Base-by-base conservation (phyloP, 2,797 vertebrate genomes). In the Sorex maritimensis region DNA sequence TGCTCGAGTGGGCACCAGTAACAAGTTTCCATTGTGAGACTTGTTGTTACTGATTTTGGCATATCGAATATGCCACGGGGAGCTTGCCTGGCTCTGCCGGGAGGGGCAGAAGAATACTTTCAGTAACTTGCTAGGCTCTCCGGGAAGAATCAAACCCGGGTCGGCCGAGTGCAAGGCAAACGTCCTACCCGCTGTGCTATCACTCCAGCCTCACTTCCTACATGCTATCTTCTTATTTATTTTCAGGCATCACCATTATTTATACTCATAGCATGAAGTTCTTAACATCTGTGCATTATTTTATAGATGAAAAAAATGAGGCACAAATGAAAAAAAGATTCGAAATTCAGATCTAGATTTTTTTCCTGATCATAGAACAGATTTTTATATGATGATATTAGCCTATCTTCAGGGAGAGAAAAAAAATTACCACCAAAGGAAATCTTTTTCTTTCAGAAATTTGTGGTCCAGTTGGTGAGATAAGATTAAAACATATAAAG, bases 401-500 rank as follows among this genome's bases (percentile, higher is more conserved):
- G 21, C 65, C 14, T 81, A 26, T 9, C 78, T 94, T 86, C 41
- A 80, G 30, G 58, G 5, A 65, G 13, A 46, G 49, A 14, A 52
- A 34, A 46, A 13, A 11, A 6, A 28, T 4, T 38, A 34, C 74
- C 13, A 2, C 2, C 1, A 8, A 7, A 4, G 13, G 28, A 46
- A 23, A 34, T 44, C 21, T 67, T 67, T 67, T 26, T 26, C 26
- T 67, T 74, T 68, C 63, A 82, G 9, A 23, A 81, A 52, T 90
- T 71, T 86, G 6, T 84, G 93, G 73, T 58, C 24, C 78, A 72
- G 10, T 75, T 74, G 72, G 5, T 30, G 4, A 88, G 14, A n/a
- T 79, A 65, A 90, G 19, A 82, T 72, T 75, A 61, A 93, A 85
- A 58, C 15, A 82, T 46, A 69, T 23, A 73, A 71, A 74, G 52